These are phyloP conservation scores for Anser cygnoides DNA, from an alignment of 2,113 vertebrate species.

Conservation along the genomic window DNA sequence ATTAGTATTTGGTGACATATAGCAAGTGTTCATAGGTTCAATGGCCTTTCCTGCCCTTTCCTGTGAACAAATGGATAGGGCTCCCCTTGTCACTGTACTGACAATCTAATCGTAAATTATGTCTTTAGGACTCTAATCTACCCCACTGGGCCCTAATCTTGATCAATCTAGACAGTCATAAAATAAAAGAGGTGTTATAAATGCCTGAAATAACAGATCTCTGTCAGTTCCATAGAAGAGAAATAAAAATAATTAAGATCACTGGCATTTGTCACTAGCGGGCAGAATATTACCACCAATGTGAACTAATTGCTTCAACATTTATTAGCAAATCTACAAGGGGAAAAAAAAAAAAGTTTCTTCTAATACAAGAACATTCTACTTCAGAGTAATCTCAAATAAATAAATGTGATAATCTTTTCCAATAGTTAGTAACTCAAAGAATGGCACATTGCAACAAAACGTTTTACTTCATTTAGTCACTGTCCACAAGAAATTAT, in stretches of 20 bases:
- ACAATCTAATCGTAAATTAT: background rate
- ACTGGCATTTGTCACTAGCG: background rate
- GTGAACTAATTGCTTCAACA: background rate
- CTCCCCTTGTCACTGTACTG: background rate
- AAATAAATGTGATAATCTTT: background rate
- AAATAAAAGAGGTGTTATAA: background rate
- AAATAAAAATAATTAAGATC: background rate
- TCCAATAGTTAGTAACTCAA: background rate
- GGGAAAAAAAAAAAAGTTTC: accelerated
- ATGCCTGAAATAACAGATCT: background rate
- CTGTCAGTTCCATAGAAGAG: background rate
- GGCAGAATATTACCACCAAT: background rate
- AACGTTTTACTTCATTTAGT: background rate
- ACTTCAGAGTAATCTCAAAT: background rate
- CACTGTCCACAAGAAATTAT: background rate
- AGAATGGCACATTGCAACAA: background rate
- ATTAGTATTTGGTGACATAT: background rate
- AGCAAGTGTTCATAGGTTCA: background rate
- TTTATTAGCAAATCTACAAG: background rate
- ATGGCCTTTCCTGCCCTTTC: background rate
- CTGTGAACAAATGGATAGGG: background rate
- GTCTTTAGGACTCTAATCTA: background rate
- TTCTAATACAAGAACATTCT: background rate
- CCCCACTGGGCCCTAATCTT: background rate
- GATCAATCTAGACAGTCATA: background rate